These are phyloP conservation scores for Biston stratarius DNA, from an alignment of 2,888 invertebrate species.

Conservation along the genomic window DNA sequence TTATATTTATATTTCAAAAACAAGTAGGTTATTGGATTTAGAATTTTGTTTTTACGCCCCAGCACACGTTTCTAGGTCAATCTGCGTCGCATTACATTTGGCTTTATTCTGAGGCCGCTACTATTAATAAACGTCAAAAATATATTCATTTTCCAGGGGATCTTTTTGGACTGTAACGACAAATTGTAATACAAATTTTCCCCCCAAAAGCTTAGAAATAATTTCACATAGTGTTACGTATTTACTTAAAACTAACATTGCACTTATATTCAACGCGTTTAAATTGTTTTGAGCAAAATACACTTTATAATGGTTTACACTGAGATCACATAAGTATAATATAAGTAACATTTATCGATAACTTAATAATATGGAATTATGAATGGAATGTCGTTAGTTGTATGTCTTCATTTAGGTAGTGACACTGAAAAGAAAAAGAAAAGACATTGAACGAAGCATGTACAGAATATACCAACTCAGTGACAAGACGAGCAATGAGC, in stretches of 20 bases:
- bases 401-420: conserved; percentile 13
- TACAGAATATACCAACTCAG: too few species aligned
- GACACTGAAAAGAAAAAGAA: conserved; percentile 31
- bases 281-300: conserved; percentile 41
- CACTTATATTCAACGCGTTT: conserved; percentile 21
- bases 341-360: neutral
- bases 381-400: conserved; percentile 17
- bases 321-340: conserved; percentile 39
- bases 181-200: neutral
- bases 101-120: neutral
- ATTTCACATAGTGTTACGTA: conserved; percentile 8
- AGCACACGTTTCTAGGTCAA: neutral
- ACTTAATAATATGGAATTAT: neutral
- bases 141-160: conserved; percentile 21
- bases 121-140: conserved; percentile 16
- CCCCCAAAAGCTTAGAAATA: conserved; percentile 9
- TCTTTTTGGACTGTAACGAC: conserved; percentile 4
- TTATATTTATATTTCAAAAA: neutral
- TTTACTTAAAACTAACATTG: conserved; percentile 35
- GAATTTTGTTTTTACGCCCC: neutral
- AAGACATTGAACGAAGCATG: too few species aligned
- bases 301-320: conserved; percentile 21
- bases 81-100: conserved; percentile 1
- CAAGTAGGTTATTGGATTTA: neutral
- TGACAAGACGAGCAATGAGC: too few species aligned